Conservation (phyloP, 2,797 vertebrate genomes). For the Simalia tracyae region DNA sequence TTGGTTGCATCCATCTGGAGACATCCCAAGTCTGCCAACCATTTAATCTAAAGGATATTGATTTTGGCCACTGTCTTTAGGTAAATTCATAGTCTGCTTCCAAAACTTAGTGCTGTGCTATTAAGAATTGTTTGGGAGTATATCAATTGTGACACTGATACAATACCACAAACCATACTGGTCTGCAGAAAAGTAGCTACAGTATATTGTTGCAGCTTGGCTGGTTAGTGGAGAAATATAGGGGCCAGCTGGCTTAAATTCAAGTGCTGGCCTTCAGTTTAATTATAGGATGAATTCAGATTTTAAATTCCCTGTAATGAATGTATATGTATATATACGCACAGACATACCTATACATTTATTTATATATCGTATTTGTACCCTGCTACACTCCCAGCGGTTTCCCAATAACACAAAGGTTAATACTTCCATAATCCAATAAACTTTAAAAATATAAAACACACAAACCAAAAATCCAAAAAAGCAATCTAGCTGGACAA, state of each 20-base stretch:
- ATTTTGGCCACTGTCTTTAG: background rate
- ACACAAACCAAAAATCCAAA: background rate
- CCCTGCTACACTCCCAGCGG: background rate
- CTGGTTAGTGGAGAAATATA: background rate
- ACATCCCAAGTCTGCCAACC: background rate
- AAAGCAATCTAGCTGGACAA: background rate
- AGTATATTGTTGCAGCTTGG: background rate
- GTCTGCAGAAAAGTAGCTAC: background rate
- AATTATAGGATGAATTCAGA: constrained; percentile 23
- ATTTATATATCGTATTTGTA: background rate
- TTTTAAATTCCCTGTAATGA: background rate
- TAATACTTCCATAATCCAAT: background rate
- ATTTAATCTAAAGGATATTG: background rate
- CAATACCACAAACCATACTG: background rate
- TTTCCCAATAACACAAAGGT: background rate
- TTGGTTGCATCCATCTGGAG: background rate
- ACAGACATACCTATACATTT: background rate
- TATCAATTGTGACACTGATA: background rate
- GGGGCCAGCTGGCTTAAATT: background rate
- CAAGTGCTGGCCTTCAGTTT: background rate
- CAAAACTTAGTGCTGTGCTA: background rate
- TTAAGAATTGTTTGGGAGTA: background rate
- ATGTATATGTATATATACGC: background rate
- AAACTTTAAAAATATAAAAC: background rate
- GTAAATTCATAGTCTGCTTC: background rate